Evolutionary conservation across 2,888 invertebrate genomes (phyloP).

Genomic region (Pristionchus japonicus): DNA sequence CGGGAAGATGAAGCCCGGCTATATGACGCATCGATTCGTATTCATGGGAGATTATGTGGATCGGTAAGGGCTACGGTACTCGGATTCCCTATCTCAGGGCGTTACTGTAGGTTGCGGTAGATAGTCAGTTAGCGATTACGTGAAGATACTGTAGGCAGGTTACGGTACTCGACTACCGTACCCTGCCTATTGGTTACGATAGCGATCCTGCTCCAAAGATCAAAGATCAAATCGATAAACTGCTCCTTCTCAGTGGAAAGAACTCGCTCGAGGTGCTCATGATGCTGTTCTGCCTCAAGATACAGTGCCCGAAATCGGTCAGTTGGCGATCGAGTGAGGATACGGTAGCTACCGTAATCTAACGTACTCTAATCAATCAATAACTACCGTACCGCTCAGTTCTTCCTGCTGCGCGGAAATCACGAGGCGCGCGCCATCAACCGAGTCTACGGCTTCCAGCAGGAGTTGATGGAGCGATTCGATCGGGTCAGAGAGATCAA

Average conservation of each 20-base stretch:
- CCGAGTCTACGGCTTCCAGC: conserved; percentile 53
- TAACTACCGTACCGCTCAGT: background rate
- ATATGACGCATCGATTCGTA: background rate
- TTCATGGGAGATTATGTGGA: conserved; percentile 22
- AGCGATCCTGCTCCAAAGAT: background rate
- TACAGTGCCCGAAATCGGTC: conserved; percentile 18
- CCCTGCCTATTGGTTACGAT: no score
- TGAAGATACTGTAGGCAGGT: no score
- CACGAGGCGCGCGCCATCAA: conserved; percentile 54
- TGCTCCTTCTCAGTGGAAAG: conserved; percentile 6
- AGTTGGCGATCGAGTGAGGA: background rate
- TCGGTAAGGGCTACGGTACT: background rate
- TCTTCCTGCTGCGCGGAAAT: conserved; percentile 45
- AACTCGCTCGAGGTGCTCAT: conserved; percentile 29
- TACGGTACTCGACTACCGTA: no score
- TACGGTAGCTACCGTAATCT: background rate
- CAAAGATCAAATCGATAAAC: background rate
- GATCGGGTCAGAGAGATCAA: conserved; percentile 21
- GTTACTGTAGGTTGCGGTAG: no score
- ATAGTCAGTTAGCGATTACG: no score
- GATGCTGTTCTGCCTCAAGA: conserved; percentile 32
- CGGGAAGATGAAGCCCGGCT: conserved; percentile 1
- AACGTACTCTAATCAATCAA: background rate
- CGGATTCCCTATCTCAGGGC: no score
- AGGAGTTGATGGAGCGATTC: conserved; percentile 53